Base-by-base conservation (phyloP, 2,888 invertebrate species). In the Stratiomys singularior region DNA sequence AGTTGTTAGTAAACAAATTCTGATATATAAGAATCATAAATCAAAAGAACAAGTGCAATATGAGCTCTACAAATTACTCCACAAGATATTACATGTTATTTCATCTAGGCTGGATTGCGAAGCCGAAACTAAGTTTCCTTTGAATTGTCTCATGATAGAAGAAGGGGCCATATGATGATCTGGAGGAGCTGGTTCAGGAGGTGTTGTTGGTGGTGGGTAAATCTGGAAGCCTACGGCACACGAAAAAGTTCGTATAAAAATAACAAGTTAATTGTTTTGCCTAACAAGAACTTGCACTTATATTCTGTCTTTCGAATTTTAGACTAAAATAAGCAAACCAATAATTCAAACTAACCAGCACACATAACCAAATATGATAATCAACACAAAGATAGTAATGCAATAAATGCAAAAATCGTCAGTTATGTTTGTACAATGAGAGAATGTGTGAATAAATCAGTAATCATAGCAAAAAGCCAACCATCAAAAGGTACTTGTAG, bases 171-270 rank as follows among this genome's bases (percentile, higher is more conserved):
- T 90, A 83, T 91, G 89, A 86, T 93, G 93, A 86, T 94, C 94
- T 78, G 94, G 94, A 71, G 94, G 94, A 78, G 94, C 94, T 66
- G 94, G 94, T 86, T 94, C 94, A 52, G 94, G 94, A 69, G 94
- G 94, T 80, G 94, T 94, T 83, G 93, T 93, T 76, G 94, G 94
- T 79, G 93, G 94, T 81, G 94, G 94, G 87, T 94, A 94, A 80
- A 94, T 94, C 87, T 93, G 93, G 87, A 94, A 93, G 84, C 93
- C 93, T 93, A 85, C 77, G 69, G 69, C 56, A 80, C 77, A 77
- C 30, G 56, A 30, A 60, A 66, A 78, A 76, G 37, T n/a, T 30
- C 21, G 64, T 76, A 76, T 25, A 76, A 46, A 46, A 27, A 27
- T 72, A 37, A 37, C 3, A 52, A 18, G 63, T 76, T 64, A 76